These are phyloP conservation scores for Lasioglossum lativentre DNA, from an alignment of 2,888 invertebrate genomes.

Conservation along the genomic window DNA sequence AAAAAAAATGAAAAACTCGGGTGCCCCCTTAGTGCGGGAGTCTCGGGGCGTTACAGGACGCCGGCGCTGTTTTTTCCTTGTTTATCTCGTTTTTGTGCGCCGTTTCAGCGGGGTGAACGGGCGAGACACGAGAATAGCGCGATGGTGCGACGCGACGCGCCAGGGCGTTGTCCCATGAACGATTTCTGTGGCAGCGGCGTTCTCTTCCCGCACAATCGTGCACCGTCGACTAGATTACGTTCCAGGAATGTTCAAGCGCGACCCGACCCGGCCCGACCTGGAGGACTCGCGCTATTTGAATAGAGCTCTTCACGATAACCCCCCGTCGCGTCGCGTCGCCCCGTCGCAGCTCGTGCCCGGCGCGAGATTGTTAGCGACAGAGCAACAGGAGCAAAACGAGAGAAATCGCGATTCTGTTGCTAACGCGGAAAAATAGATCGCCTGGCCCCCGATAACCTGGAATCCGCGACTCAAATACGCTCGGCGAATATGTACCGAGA, in stretches of 20 bases:
- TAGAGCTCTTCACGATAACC: constrained; percentile 58
- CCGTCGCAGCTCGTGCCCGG: constrained; percentile 23
- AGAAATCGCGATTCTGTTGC: constrained; percentile 23
- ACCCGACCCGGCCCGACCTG: constrained; percentile 22
- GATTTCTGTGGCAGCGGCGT: constrained; percentile 53
- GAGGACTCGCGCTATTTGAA: constrained; percentile 60
- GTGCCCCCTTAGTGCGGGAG: neutral
- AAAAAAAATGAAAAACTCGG: neutral
- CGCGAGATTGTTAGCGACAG: constrained; percentile 49
- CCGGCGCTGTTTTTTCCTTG: neutral
- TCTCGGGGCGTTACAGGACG: neutral
- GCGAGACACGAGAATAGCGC: neutral
- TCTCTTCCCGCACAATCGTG: constrained; percentile 49
- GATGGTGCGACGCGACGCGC: neutral
- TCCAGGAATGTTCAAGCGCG: constrained; percentile 58
- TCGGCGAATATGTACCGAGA: neutral
- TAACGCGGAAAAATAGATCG: constrained; percentile 10
- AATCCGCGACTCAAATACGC: neutral
- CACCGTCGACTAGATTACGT: constrained; percentile 63
- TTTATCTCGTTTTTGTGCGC: neutral
- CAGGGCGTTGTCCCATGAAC: constrained; percentile 40
- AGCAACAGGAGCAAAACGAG: constrained; percentile 1
- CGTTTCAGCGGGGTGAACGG: constrained; percentile 2
- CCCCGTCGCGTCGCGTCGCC: neutral
- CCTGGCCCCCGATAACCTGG: neutral